phyloP scores from a whole-genome alignment of 2,113 vertebrate species.

The Hassar affinis region DNA sequence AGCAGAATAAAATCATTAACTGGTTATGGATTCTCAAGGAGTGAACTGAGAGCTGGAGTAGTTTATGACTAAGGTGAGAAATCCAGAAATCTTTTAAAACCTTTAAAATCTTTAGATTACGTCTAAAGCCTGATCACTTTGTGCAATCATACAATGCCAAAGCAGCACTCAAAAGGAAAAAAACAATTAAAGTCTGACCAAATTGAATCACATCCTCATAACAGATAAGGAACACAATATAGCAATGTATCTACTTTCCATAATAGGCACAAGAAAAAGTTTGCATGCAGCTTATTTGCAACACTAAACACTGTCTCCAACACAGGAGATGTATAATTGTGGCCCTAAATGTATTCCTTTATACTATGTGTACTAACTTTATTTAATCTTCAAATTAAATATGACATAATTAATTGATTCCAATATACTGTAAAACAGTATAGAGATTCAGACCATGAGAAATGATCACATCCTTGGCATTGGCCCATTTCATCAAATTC shows the following conservation, averaged over 20 bases:
- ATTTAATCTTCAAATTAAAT: background rate
- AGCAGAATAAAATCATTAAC: background rate
- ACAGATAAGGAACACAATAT: background rate
- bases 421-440: background rate
- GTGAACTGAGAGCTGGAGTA: background rate
- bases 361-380: background rate
- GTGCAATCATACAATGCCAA: background rate
- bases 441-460: constrained; percentile 57
- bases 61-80: background rate
- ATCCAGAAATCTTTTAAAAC: background rate
- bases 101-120: too few relatives aligned
- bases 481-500: background rate
- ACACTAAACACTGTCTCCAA: too few relatives aligned
- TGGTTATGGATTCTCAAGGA: background rate
- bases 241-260: background rate
- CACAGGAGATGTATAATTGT: background rate
- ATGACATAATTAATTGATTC: background rate
- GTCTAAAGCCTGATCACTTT: background rate
- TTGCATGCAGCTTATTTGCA: background rate
- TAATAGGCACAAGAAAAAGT: background rate
- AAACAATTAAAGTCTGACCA: background rate
- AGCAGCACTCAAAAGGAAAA: background rate
- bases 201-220: background rate
- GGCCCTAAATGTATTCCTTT: background rate
- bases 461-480: background rate